Evolutionary conservation across 2,888 invertebrate species (phyloP).

Genomic region (Acleris literana): DNA sequence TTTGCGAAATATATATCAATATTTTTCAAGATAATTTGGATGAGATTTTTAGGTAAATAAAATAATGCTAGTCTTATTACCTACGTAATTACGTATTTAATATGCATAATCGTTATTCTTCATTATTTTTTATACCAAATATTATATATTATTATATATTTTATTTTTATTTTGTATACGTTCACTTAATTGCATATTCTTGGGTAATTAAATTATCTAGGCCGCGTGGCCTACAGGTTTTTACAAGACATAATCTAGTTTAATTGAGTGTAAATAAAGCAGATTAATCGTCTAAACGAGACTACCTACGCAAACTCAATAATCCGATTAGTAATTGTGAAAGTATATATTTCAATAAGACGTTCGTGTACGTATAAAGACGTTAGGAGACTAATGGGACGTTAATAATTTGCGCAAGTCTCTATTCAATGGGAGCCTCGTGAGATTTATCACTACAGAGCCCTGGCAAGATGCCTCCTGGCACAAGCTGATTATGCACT

Average conservation of each 20-base stretch:
- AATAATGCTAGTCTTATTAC: too few relatives aligned
- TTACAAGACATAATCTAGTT: conserved; percentile 1
- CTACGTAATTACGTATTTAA: too few relatives aligned
- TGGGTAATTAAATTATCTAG: background rate
- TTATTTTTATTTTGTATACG: too few relatives aligned
- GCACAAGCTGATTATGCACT: conserved; percentile 73
- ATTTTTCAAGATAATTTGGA: background rate
- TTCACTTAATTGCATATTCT: too few relatives aligned
- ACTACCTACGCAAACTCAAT: conserved; percentile 28
- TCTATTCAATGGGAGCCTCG: conserved; percentile 73
- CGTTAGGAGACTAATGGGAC: conserved; percentile 76
- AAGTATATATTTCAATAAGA: conserved; percentile 54
- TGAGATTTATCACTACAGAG: conserved; percentile 78
- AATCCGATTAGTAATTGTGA: conserved; percentile 58
- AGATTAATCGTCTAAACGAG: conserved; percentile 16
- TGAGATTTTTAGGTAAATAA: too few relatives aligned
- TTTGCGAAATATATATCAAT: background rate
- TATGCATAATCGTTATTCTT: too few relatives aligned
- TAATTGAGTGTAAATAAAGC: conserved; percentile 13
- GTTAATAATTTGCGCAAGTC: conserved; percentile 79
- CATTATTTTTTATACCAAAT: too few relatives aligned
- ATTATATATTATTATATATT: too few relatives aligned
- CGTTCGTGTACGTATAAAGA: conserved; percentile 69
- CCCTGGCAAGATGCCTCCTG: conserved; percentile 80
- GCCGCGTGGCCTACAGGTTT: background rate